Conservation (phyloP, 2,888 invertebrate genomes). For the Stramonita haemastoma region DNA sequence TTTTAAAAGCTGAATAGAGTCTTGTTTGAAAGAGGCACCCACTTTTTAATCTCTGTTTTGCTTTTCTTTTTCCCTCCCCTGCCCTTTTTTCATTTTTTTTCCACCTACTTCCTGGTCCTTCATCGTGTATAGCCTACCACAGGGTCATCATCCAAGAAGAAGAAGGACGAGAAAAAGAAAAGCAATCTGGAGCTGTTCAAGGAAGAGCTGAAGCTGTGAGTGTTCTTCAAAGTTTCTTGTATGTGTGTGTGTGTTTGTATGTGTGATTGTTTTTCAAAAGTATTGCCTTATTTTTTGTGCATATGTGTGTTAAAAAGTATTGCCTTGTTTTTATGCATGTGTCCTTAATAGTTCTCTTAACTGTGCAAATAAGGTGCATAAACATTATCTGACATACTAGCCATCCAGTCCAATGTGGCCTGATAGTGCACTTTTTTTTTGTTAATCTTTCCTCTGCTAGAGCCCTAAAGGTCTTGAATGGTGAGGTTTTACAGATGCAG, state of each 20-base stretch:
- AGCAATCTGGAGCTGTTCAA: slow-evolving; percentile 98
- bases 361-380: no score
- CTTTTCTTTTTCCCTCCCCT: slow-evolving; percentile 13
- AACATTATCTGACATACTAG: no score
- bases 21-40: background rate
- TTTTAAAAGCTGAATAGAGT: no score
- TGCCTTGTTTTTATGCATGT: no score
- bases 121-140: slow-evolving; percentile 19
- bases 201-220: slow-evolving; percentile 95
- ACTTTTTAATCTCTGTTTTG: background rate
- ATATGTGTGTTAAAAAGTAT: background rate
- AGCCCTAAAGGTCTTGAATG: no score
- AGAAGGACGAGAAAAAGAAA: slow-evolving; percentile 91
- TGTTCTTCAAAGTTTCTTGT: slow-evolving; percentile 46
- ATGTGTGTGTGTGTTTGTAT: background rate
- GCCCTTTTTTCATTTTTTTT: background rate
- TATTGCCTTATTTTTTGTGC: background rate
- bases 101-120: slow-evolving; percentile 5
- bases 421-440: no score
- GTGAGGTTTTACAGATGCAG: no score
- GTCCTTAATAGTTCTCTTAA: no score
- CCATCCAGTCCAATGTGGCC: no score
- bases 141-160: slow-evolving; percentile 73
- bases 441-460: no score
- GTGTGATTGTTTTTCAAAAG: background rate